Base-by-base conservation (phyloP, 1,140 invertebrate genomes). In the Sipha flava region DNA sequence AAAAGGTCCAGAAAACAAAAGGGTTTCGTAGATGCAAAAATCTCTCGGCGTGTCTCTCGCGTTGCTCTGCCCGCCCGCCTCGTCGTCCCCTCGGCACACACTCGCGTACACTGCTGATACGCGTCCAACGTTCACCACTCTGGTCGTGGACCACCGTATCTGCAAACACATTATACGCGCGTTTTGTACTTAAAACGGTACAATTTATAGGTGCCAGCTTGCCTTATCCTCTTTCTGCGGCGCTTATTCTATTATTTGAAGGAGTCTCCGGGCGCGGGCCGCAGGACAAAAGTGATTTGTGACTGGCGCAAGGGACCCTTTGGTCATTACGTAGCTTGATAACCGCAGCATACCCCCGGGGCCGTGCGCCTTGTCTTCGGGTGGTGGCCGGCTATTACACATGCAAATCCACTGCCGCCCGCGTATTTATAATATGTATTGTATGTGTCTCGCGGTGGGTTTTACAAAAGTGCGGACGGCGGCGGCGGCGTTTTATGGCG, bases 101-200 rank as follows among this genome's bases (percentile, higher is more conserved):
- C 45, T 3, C 45, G 14, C 16, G 5, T 18, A 45, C 9, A 45
- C 43, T n/a, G n/a, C n/a, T n/a, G n/a, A n/a, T n/a, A n/a, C n/a
- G n/a, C n/a, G n/a, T n/a, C n/a, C n/a, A n/a, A n/a, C n/a, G n/a
- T n/a, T n/a, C n/a, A n/a, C n/a, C n/a, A n/a, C n/a, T n/a, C n/a
- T n/a, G n/a, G n/a, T n/a, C n/a, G n/a, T n/a, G 18, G 4, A 40
- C 21, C 5, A n/a, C 47, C 54, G 21, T 43, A 43, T 59, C 73
- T 59, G 21, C 34, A 57, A 26, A 54, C 49, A 40, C 45, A 52
- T 75, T 75, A 75, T 59, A 77, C 49, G 73, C 54, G n/a, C 73
- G 73, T 77, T 77, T 77, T 77, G 73, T 77, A 59, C 73, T 77
- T 75, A 75, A 75, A 75, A 75, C 73, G 73, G 73, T 77, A 77